Base-by-base conservation (phyloP, 2,113 vertebrate genomes). In the Neomonachus schauinslandi region DNA sequence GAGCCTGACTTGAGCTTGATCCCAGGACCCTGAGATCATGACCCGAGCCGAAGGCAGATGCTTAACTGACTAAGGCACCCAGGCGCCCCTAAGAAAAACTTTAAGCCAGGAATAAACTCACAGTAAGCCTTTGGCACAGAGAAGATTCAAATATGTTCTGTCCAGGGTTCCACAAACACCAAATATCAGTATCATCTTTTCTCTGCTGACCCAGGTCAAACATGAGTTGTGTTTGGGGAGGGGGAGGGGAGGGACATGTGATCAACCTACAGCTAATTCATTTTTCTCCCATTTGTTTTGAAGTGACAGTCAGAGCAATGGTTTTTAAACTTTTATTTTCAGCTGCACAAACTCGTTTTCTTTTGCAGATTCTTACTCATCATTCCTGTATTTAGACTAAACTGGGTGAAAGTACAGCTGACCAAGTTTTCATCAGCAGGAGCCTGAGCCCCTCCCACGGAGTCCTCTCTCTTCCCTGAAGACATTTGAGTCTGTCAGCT, bases 81-180 rank as follows among this genome's bases (percentile, higher is more conserved):
- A 69, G 67, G 67, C 9, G 0, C 33, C 67, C 67, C 33, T 24
- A 69, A 88, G 57, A 77, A 22, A 88, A 91, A 36, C 57, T 9
- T 93, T 57, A 89, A 80, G 21, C 16, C 12, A 42, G 74, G 28
- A 57, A 72, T 24, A 80, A 80, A 69, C 36, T 42, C 71, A 97
- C 39, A 88, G 57, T 10, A 67, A 94, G 16, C n/a, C 39, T 59
- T 42, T 69, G 36, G 24, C 46, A 49, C 19, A 55, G 16, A 80
- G 46, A 83, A 97, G 31, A 46, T 57, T 94, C 91, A 94, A 36
- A 67, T 80, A 79, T 4, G 4, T 81, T 86, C 72, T 89, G 49
- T 33, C 24, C 33, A 46, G 42, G 21, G 63, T 42, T 95, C 49
- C 16, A 71, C 8, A 28, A 90, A 93, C 21, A 19, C 31, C 55